Percentiles rank a stretch among this genome's conserved stretches.
These are phyloP conservation scores for Pseudorhombus dupliciocellatus DNA, from an alignment of 2,113 vertebrate species.

Conservation along the genomic window DNA sequence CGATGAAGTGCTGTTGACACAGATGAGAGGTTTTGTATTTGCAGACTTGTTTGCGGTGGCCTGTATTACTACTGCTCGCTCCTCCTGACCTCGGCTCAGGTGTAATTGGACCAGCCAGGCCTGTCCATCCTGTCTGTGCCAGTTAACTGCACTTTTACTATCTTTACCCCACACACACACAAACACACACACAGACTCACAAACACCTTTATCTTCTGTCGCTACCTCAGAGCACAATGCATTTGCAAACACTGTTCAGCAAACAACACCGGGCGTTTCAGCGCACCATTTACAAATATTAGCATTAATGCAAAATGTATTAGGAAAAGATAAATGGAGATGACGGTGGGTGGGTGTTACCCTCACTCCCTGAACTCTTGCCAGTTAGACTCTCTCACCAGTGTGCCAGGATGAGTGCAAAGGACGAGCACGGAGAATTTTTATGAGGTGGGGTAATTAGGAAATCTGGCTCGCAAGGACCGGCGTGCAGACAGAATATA, in stretches of 20 bases:
- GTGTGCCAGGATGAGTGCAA: conserved; percentile 49
- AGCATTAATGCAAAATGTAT: conserved; percentile 72
- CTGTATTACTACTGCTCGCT: conserved; percentile 37
- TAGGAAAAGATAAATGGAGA: conserved; percentile 63
- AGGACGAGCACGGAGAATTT: conserved; percentile 40
- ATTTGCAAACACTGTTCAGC: conserved; percentile 53
- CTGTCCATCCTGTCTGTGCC: conserved; percentile 50
- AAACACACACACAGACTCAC: neutral
- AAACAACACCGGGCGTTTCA: conserved; percentile 58
- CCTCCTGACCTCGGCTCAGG: conserved; percentile 44
- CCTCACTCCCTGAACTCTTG: conserved; percentile 50
- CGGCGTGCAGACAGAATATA: conserved; percentile 25
- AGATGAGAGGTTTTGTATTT: neutral
- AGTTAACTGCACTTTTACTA: conserved; percentile 30
- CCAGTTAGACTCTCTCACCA: conserved; percentile 44
- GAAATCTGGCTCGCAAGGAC: conserved; percentile 33
- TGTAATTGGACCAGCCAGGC: conserved; percentile 62
- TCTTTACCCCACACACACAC: neutral
- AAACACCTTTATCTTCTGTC: conserved; percentile 33
- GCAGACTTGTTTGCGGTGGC: neutral
- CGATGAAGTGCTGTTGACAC: neutral
- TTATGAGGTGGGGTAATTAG: conserved; percentile 57
- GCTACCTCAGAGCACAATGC: conserved; percentile 42
- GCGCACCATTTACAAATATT: conserved; percentile 73
- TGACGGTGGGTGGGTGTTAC: conserved; percentile 53